phyloP scores from a whole-genome alignment of 2,113 vertebrate species.

The Malurus elegans region DNA sequence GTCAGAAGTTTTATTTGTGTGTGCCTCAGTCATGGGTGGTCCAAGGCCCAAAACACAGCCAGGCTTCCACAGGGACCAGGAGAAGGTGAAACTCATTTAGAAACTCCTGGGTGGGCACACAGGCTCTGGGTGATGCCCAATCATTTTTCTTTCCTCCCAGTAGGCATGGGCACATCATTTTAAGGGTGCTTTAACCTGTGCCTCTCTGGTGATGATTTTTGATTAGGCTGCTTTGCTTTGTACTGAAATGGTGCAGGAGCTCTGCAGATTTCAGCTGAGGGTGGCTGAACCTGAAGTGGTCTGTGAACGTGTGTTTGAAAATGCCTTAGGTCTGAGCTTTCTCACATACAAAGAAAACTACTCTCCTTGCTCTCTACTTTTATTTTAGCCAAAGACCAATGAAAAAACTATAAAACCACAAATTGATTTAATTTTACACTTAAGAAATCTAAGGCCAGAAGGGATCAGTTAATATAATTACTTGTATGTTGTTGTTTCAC shows the following conservation, averaged over 20 bases:
- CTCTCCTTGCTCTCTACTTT: not conserved
- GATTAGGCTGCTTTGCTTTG: not conserved
- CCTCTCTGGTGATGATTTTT: not conserved
- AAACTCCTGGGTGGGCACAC: rapidly evolving
- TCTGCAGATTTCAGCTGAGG: not conserved
- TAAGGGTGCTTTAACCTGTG: not conserved
- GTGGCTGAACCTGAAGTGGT: not conserved
- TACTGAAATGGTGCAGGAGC: not conserved
- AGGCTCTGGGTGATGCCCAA: not conserved
- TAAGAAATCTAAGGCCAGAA: not conserved
- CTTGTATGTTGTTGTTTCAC: not conserved
- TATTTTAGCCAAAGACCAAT: not conserved
- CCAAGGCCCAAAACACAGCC: not conserved
- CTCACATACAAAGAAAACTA: not conserved
- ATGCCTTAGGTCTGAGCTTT: not conserved
- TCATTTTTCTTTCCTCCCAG: not conserved
- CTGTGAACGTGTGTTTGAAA: not conserved
- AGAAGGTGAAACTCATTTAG: not conserved
- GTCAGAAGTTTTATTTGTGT: not conserved
- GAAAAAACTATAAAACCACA: not conserved
- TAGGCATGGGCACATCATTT: not conserved
- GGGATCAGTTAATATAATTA: not conserved
- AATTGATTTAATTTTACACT: not conserved
- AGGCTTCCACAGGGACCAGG: not conserved
- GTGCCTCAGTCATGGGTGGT: rapidly evolving